These are phyloP conservation scores for Julus scanicus DNA, from an alignment of 2,888 invertebrate genomes.

Conservation along the genomic window DNA sequence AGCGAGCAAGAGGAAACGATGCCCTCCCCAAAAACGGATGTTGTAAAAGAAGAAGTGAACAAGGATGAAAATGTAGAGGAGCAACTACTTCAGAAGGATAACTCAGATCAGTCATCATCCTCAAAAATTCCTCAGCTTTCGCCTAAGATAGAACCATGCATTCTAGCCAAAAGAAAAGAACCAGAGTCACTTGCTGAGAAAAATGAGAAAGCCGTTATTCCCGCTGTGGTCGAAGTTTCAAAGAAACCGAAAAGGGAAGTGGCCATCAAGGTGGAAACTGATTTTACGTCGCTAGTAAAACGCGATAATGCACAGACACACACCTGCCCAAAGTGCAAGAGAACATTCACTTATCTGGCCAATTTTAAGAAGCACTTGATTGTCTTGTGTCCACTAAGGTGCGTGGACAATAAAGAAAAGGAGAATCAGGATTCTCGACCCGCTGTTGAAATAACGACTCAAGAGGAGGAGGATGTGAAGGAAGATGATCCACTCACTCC, in stretches of 20 bases:
- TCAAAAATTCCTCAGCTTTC: not conserved
- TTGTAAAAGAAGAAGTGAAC: not conserved
- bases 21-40: not conserved
- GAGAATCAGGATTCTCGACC: constrained; percentile 18
- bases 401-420: constrained; percentile 14
- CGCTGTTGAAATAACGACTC: not conserved
- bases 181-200: not conserved
- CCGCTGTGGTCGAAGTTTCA: not conserved
- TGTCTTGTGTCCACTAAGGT: constrained; percentile 58
- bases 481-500: not conserved
- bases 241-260: constrained; percentile 41
- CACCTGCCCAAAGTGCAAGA: constrained; percentile 57
- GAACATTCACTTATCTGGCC: constrained; percentile 59
- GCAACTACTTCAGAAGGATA: not conserved
- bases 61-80: not conserved
- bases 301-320: constrained; percentile 31
- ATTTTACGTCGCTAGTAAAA: not conserved
- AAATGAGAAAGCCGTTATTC: not conserved
- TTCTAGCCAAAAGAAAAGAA: not conserved
- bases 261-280: constrained; percentile 1
- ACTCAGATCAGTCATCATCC: not conserved
- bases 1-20: not conserved
- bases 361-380: constrained; percentile 60
- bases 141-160: not conserved
- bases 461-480: constrained; percentile 15